Conservation (phyloP, 1,140 invertebrate genomes). For the Hetaerina americana region DNA sequence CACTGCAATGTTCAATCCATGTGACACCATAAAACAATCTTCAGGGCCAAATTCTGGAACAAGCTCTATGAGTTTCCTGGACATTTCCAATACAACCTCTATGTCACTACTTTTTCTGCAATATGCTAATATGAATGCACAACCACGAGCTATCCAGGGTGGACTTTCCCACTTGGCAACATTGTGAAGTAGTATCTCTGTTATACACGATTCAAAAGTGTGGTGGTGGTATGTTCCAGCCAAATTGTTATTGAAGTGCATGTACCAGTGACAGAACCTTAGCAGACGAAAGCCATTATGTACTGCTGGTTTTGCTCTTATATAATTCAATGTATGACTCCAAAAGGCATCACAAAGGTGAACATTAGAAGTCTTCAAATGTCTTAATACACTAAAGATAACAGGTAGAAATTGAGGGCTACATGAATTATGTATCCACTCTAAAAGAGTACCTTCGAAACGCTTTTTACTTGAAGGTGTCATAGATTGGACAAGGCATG, state of each 20-base stretch:
- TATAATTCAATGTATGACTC: conserved; percentile 21
- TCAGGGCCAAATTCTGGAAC: conserved; percentile 13
- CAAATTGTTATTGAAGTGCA: conserved; percentile 36
- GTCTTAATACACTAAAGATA: conserved; percentile 27
- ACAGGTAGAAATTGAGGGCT: neutral
- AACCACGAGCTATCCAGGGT: conserved; percentile 25
- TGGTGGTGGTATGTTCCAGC: conserved; percentile 31
- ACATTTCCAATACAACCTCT: conserved; percentile 4
- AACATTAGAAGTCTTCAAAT: conserved; percentile 30
- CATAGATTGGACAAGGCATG: neutral
- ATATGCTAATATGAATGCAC: conserved; percentile 34
- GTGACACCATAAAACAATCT: conserved; percentile 1
- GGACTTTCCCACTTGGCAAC: conserved; percentile 24
- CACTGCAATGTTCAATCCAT: neutral
- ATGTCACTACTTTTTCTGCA: conserved; percentile 14
- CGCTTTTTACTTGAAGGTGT: neutral
- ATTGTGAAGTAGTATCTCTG: conserved; percentile 25
- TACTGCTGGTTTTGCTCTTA: conserved; percentile 18
- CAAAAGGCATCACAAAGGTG: conserved; percentile 30
- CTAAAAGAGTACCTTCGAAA: neutral
- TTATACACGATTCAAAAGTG: conserved; percentile 29
- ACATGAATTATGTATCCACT: neutral
- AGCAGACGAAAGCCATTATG: conserved; percentile 22
- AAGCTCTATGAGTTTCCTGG: conserved; percentile 12
- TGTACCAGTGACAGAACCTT: conserved; percentile 32